Evolutionary conservation across 1,140 invertebrate species (phyloP).

Genomic region (Cryptotermes secundus): DNA sequence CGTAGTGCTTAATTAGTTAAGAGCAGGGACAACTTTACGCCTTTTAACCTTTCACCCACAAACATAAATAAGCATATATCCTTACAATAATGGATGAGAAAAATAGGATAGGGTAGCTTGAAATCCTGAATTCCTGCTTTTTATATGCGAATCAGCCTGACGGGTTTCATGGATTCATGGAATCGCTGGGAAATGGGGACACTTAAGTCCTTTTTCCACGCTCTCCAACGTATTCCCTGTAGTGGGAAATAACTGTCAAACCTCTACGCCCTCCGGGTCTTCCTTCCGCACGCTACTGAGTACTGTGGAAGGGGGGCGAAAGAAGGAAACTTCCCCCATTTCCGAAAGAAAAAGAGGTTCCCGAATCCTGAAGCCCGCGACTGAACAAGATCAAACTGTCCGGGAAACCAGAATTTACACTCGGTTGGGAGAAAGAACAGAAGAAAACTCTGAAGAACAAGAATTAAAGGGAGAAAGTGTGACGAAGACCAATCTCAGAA

Average conservation of each 20-base stretch:
- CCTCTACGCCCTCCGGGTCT: background rate
- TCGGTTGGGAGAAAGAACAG: background rate
- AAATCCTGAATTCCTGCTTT: background rate
- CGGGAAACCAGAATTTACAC: constrained; percentile 35
- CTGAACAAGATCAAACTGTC: constrained; percentile 34
- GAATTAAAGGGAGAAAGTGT: background rate
- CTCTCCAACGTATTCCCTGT: background rate
- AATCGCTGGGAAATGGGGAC: background rate
- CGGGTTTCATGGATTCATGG: constrained; percentile 18
- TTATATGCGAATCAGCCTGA: background rate
- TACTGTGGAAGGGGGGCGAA: background rate
- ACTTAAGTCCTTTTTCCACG: too few relatives aligned
- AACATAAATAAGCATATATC: too few relatives aligned
- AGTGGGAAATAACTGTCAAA: constrained; percentile 28
- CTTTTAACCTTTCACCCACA: too few relatives aligned
- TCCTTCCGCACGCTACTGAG: background rate
- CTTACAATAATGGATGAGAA: too few relatives aligned
- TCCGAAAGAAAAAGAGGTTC: constrained; percentile 20
- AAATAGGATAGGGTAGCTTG: too few relatives aligned
- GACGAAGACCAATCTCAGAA: background rate
- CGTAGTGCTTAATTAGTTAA: too few relatives aligned
- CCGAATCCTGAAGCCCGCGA: background rate
- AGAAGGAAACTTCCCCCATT: constrained; percentile 29
- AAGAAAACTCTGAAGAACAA: background rate
- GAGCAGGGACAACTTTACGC: too few relatives aligned